Evolutionary conservation across 2,888 invertebrate species (phyloP), one percentile per base, ranked within the genome.

Genomic region (Cynaeus angustus): DNA sequence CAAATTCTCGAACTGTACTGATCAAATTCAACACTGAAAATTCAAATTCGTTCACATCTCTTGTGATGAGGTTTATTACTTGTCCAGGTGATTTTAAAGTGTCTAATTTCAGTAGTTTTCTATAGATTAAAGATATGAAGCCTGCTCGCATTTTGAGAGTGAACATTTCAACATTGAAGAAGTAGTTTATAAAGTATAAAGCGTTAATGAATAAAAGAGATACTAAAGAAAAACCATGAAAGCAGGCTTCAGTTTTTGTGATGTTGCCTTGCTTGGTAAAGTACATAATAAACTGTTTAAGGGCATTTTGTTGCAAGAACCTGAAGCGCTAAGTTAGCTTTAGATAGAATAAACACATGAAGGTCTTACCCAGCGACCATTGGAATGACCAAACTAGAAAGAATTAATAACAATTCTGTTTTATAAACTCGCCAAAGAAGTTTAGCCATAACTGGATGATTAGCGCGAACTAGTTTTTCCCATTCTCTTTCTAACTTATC

Each of bases 21-120:
- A 97, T 96, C 3, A 96, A n/a, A n/a, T n/a, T n/a, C n/a, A n/a
- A n/a, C n/a, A n/a, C n/a, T 84, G 82, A 96, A 95, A 77, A 94
- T 83, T 98, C 97, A 83, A 98, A 96, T 59, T 96, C 89, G 77
- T 92, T 92, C 72, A 97, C 94, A 83, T 98, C 98, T 82, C 97
- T 98, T 0, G 97, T 95, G 61, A 98, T 87, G 10, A 97, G 88
- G 80, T 97, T 97, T 33, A 97, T 95, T 70, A 90, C 88, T 80
- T 90, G 90, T 0, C 91, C 91, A 45, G 87, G 85, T 90, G 89
- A 73, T 94, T 91, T 0, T 88, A 68, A 0, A 77, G 75, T 3
- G 78, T 80, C 13, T 81, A 69, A 68, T 78, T 80, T 37, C 82
- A 66, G 1, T 79, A 75, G 67, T 96, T 96, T 9, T 81, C 94